Evolutionary conservation across 23 tunicate genomes (phyloP), one percentile per base, ranked within the genome.

Genomic region (Ciona savignyi): DNA sequence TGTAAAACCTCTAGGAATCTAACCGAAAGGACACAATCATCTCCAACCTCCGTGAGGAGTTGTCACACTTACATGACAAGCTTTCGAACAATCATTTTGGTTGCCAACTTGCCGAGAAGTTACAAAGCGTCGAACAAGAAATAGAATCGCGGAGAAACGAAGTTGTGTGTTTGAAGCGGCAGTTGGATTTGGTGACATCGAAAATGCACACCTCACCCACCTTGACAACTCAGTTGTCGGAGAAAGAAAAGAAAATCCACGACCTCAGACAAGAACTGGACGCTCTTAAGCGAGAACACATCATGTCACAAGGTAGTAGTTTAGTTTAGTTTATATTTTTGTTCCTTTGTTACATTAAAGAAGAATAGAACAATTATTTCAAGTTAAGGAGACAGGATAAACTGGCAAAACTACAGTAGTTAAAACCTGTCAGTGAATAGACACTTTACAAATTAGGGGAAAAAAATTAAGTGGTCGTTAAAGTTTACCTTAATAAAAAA

Each of bases 61-160:
- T 81, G 0, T 64, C 74, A 6, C 75, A 70, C 60, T 27, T 81
- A 26, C 86, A 77, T 15, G 83, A 82, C 34, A 60, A 66, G 29
- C 23, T 78, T 23, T 48, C 73, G 15, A 56, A 56, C 4, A 73
- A 74, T 26, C 70, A 74, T 19, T 35, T 35, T 29, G 69, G 71
- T 49, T 72, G 51, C 35, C 84, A 81, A 67, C 61, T 88, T n/a
- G 68, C 60, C 9, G 86, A 82, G 28, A 77, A 82, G 65, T 65
- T 88, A 60, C 80, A 88, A 64, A 68, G 34, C n/a, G 31, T 88
- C 0, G 96, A 88, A 30, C 66, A 85, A 67, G 96, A 88, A 72
- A 62, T 88, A 28, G 51, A 65, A 23, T 51, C 32, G 32, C 34
- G 83, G 4, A 72, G 77, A 62, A 75, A 64, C 61, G 96, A 88